Conservation (phyloP, 2,797 vertebrate species). For the Pantherophis alleghaniensis region DNA sequence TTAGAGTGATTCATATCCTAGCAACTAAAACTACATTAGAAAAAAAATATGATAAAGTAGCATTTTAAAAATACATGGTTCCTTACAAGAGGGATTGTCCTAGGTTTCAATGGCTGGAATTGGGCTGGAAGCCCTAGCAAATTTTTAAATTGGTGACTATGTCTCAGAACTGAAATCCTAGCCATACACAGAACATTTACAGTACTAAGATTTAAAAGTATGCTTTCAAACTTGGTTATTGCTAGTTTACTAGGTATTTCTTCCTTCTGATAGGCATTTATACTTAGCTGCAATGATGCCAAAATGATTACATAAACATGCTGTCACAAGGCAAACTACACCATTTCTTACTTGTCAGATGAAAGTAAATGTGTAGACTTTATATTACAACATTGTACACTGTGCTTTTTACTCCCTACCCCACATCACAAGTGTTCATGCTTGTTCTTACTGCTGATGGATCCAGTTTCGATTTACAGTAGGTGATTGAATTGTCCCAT, state of each 20-base stretch:
- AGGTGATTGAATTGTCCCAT: neutral
- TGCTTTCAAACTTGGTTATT: neutral
- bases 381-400: neutral
- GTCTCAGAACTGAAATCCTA: neutral
- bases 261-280: neutral
- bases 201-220: neutral
- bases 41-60: conserved; percentile 57
- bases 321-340: neutral
- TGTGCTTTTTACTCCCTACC: neutral
- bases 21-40: conserved; percentile 40
- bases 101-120: neutral
- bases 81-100: conserved; percentile 2
- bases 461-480: neutral
- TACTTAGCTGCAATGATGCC: neutral
- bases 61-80: conserved; percentile 19
- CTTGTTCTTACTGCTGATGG: neutral
- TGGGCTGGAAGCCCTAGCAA: neutral
- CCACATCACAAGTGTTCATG: neutral
- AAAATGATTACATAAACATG: neutral
- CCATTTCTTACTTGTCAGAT: neutral
- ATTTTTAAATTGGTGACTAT: neutral
- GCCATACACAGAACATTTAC: neutral
- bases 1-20: conserved; percentile 58
- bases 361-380: neutral
- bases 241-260: neutral